Percentiles rank a stretch among this genome's conserved stretches.
Evolutionary conservation across 2,797 vertebrate genomes (phyloP).

Genomic region (Loriculus beryllinus): DNA sequence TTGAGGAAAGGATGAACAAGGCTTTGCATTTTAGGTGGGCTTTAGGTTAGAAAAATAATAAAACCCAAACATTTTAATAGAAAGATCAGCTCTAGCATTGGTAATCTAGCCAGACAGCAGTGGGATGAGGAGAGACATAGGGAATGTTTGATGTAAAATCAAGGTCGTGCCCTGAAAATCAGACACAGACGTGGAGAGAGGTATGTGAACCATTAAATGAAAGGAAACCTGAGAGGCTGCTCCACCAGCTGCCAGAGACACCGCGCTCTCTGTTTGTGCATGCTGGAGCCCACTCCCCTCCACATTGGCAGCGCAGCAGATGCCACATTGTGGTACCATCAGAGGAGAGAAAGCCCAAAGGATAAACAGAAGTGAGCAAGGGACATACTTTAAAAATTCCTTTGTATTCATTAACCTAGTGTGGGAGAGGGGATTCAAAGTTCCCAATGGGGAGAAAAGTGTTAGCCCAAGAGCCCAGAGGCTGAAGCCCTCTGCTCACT

Average conservation of each 20-base stretch:
- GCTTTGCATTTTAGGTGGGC: slow-evolving; percentile 47
- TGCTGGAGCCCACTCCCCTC: not conserved
- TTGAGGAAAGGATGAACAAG: slow-evolving; percentile 44
- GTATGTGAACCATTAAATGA: slow-evolving; percentile 60
- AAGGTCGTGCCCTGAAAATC: slow-evolving; percentile 65
- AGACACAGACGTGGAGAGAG: slow-evolving; percentile 54
- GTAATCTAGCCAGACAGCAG: slow-evolving; percentile 65
- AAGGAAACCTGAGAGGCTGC: slow-evolving; percentile 54
- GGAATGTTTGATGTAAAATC: slow-evolving; percentile 67
- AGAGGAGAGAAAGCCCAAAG: slow-evolving; percentile 15
- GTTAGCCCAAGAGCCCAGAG: not conserved
- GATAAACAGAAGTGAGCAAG: slow-evolving; percentile 27
- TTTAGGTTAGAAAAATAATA: slow-evolving; percentile 63
- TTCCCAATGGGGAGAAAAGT: not conserved
- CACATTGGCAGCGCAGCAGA: not conserved
- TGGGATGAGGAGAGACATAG: slow-evolving; percentile 44
- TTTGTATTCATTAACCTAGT: not conserved
- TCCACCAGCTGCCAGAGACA: slow-evolving; percentile 16
- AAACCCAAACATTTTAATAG: slow-evolving; percentile 59
- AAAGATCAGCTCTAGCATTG: slow-evolving; percentile 52
- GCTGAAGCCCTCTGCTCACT: not conserved
- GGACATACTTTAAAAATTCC: slow-evolving; percentile 18
- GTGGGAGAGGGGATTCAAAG: not conserved
- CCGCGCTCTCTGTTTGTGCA: not conserved
- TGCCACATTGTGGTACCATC: not conserved